Base-by-base conservation (phyloP, 1,140 invertebrate species). In the Prorops nasuta region DNA sequence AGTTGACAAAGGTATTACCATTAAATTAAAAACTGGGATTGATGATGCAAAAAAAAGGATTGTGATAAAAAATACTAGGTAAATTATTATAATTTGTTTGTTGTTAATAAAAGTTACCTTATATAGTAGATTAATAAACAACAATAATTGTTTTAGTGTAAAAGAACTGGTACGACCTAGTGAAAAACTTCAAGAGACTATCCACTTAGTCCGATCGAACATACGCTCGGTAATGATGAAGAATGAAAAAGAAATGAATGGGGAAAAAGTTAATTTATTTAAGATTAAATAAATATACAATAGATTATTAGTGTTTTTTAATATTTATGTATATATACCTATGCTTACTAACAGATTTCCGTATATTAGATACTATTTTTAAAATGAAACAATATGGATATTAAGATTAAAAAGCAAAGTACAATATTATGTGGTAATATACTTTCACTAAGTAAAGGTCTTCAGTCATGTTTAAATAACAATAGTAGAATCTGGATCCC, bases 401-500 rank as follows among this genome's bases (percentile, higher is more conserved):
- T 10, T 6, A 43, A 49, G 42, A 12, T 28, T 21, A 40, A n/a
- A 17, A n/a, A n/a, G 3, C n/a, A 24, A 18, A 32, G 16, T 39
- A 16, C 42, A 12, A 14, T 31, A 38, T 24, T 34, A 18, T 12
- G 20, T 35, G 1, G 37, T 15, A 41, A 38, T 20, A 41, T 58
- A 35, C 19, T 21, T 31, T 14, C 8, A 28, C 3, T 2, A 35
- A 31, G 37, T 37, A 43, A 37, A 44, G 18, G 0, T 49, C 44
- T 39, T 41, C n/a, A n/a, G n/a, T 14, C n/a, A 16, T 56, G 37
- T 44, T 64, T 63, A 72, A 53, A 76, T 76, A 22, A 76, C 40
- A 32, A 76, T 31, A 7, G 73, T 69, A 10, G 58, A 64, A 39
- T 76, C 63, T 2, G 60, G 24, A 53, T 76, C 73, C 73, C 73